phyloP scores from a whole-genome alignment of 1,140 invertebrate genomes.

The Nephila pilipes region DNA sequence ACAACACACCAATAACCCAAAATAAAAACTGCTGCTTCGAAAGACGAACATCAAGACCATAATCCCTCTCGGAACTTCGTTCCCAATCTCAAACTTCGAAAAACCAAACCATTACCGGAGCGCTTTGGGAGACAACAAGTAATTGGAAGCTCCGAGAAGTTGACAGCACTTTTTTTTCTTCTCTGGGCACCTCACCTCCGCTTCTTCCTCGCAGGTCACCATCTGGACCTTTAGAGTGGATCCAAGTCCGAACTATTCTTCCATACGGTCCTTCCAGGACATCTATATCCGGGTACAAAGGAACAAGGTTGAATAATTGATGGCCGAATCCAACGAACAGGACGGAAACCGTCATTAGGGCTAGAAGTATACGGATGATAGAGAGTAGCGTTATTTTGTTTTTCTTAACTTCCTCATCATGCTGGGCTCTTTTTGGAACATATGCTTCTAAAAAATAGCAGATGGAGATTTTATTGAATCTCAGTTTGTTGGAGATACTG shows the following conservation, averaged over 20 bases:
- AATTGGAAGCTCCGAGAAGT: constrained; percentile 27
- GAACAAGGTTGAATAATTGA: constrained; percentile 41
- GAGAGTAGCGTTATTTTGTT: background rate
- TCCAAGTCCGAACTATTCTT: constrained; percentile 11
- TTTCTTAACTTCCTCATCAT: background rate
- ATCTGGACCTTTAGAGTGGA: constrained; percentile 34
- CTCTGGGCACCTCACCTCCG: background rate
- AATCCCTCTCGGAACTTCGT: constrained; percentile 35
- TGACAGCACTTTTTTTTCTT: constrained; percentile 32
- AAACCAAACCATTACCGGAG: constrained; percentile 36
- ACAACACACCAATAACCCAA: background rate
- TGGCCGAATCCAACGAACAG: background rate
- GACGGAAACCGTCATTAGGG: constrained; percentile 22
- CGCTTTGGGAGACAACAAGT: constrained; percentile 34
- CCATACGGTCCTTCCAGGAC: background rate
- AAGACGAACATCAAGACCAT: constrained; percentile 25
- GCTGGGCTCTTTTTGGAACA: background rate
- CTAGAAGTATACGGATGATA: constrained; percentile 7
- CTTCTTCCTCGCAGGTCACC: constrained; percentile 14
- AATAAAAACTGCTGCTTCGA: background rate
- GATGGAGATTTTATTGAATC: background rate
- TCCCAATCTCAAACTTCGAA: constrained; percentile 31
- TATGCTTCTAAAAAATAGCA: background rate
- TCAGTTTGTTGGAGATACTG: background rate
- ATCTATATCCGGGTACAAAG: constrained; percentile 9